Evolutionary conservation across 2,113 vertebrate species (phyloP), one percentile per base, ranked within the genome.

Genomic region (Epinephelus moara): DNA sequence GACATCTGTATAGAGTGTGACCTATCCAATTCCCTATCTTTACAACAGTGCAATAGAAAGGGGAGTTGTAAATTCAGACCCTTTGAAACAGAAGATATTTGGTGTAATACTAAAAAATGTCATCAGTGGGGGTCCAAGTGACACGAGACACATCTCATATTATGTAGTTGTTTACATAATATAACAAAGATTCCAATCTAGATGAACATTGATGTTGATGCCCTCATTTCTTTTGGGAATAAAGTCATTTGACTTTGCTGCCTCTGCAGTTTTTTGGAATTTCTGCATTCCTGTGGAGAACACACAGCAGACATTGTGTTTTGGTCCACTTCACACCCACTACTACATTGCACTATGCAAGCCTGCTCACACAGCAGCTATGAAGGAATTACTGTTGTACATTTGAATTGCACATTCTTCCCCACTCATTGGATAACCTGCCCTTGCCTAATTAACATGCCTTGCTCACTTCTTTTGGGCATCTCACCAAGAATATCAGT

Each of bases 231-330:
- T 15, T 25, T 47, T 53, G 17, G 25, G 59, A 61, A 9, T 27
- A 53, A 18, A 23, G 12, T 47, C 21, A 47, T 30, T 61, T 62
- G 69, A 37, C 50, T 78, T 59, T 50, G 55, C 49, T 76, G 56
- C 56, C 7, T 49, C 47, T 17, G 70, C 62, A 57, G 21, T 64
- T 70, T 37, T 85, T 75, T 57, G 40, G 8, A 75, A 57, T 66
- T 2, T 7, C 60, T 49, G n/a, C 33, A 30, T 50, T 67, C 66
- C n/a, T 37, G 8, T 77, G 25, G 25, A 12, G 49, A 57, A 21
- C 40, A 78, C 73, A 73, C 56, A 89, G 67, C 78, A 57, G 85
- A 62, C 70, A 30, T 90, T 90, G 68, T 86, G 63, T 78, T 68
- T 49, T 23, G 9, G 18, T 13, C 57, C 42, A 14, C 8, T 63